Percentiles rank a stretch among this genome's conserved stretches.
phyloP scores from a whole-genome alignment of 2,113 vertebrate species.

The Oncorhynchus clarkii region DNA sequence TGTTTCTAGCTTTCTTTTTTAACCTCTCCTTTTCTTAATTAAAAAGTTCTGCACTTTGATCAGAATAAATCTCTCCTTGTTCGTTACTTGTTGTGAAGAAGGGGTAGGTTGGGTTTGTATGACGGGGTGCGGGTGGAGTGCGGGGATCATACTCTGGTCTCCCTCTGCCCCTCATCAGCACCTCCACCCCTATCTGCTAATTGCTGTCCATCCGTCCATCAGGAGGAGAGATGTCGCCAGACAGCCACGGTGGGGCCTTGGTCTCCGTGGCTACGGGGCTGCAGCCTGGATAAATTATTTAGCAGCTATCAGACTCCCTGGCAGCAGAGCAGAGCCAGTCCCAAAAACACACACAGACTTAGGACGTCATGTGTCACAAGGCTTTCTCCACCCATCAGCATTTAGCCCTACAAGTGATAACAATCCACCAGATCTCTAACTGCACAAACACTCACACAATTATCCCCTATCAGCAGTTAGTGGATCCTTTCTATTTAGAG shows the following conservation, averaged over 20 bases:
- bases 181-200: constrained; percentile 52
- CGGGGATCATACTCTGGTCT: constrained; percentile 35
- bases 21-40: constrained; percentile 69
- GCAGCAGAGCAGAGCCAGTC: constrained; percentile 57
- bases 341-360: constrained; percentile 63
- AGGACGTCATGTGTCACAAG: constrained; percentile 53
- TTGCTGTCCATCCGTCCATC: constrained; percentile 42
- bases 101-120: constrained; percentile 24
- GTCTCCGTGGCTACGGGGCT: constrained; percentile 65
- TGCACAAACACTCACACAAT: constrained; percentile 56
- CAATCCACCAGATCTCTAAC: constrained; percentile 51
- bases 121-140: constrained; percentile 28
- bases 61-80: constrained; percentile 59
- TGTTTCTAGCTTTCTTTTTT: constrained; percentile 70
- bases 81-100: constrained; percentile 38
- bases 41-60: constrained; percentile 76
- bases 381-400: constrained; percentile 58
- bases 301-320: constrained; percentile 69
- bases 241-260: constrained; percentile 58
- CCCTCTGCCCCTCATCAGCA: constrained; percentile 40
- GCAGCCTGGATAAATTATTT: constrained; percentile 73
- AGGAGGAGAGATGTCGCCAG: constrained; percentile 57
- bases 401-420: constrained; percentile 65
- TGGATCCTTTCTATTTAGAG: constrained; percentile 63
- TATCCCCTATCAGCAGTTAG: constrained; percentile 49